Percentiles rank a stretch among this genome's conserved stretches.
These are phyloP conservation scores for Notodonta dromedarius DNA, from an alignment of 2,888 invertebrate genomes.

Conservation along the genomic window DNA sequence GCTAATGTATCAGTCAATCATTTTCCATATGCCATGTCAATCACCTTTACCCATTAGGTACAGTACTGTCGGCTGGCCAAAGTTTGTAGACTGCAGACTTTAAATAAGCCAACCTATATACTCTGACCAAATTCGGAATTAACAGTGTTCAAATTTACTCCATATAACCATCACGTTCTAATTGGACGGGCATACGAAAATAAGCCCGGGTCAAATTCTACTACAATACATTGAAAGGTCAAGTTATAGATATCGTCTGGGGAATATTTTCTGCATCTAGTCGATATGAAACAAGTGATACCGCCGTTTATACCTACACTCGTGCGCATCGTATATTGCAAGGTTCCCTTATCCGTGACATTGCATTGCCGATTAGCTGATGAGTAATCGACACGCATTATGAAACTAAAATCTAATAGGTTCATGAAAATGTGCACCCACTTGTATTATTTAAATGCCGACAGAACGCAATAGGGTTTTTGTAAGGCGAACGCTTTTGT, in stretches of 20 bases:
- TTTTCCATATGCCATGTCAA: not conserved
- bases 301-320: not conserved
- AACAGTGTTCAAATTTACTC: not conserved
- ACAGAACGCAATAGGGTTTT: too few species aligned
- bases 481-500: too few species aligned
- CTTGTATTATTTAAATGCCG: too few species aligned
- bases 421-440: too few species aligned
- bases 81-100: too few species aligned
- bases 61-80: too few species aligned
- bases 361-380: not conserved
- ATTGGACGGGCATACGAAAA: not conserved
- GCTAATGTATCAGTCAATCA: not conserved
- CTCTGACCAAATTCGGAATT: not conserved
- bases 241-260: not conserved
- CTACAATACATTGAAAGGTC: not conserved
- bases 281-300: conserved; percentile 1
- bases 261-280: not conserved
- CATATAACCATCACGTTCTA: too few species aligned
- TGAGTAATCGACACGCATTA: too few species aligned
- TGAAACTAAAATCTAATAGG: too few species aligned
- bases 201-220: not conserved
- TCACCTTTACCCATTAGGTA: not conserved
- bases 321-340: not conserved
- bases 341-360: not conserved
- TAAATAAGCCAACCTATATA: too few species aligned